These are phyloP conservation scores for Lycaena phlaeas DNA, from an alignment of 2,888 invertebrate genomes.

Conservation along the genomic window DNA sequence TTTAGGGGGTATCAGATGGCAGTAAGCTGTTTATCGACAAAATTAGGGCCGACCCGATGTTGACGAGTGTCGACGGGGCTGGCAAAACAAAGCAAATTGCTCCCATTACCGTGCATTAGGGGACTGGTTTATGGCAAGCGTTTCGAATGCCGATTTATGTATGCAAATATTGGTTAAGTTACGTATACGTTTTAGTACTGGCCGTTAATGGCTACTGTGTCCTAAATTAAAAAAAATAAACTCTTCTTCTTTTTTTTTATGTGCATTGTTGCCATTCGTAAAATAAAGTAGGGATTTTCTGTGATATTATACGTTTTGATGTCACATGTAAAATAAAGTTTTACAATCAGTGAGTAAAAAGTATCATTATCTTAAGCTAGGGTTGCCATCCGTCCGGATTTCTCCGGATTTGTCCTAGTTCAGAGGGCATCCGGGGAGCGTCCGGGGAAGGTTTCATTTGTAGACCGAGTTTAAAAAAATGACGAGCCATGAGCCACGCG, in stretches of 20 bases:
- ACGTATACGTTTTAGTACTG: background rate
- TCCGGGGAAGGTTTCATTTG: too few species aligned
- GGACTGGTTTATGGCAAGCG: slow-evolving; percentile 6
- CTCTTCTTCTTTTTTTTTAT: slow-evolving; percentile 1
- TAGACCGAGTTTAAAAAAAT: too few species aligned
- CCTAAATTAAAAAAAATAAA: background rate
- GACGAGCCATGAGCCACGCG: too few species aligned
- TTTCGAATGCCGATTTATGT: background rate
- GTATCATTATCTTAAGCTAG: too few species aligned
- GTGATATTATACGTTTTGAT: too few species aligned
- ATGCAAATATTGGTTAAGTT: background rate
- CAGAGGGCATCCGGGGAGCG: too few species aligned
- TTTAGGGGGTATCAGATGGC: slow-evolving; percentile 15
- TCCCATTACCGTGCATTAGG: slow-evolving; percentile 49
- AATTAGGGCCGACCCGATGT: slow-evolving; percentile 18
- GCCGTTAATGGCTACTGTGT: background rate
- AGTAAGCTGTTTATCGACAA: slow-evolving; percentile 20
- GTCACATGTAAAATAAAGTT: too few species aligned
- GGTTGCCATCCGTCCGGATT: too few species aligned
- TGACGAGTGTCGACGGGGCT: slow-evolving; percentile 18
- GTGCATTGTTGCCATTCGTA: too few species aligned
- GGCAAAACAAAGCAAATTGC: slow-evolving; percentile 49
- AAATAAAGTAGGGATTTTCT: too few species aligned
- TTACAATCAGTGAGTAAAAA: too few species aligned
- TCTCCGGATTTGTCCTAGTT: too few species aligned